Percentiles rank a stretch among this genome's conserved stretches.
Evolutionary conservation across 2,888 invertebrate genomes (phyloP).

Genomic region (Isotomurus palustris): DNA sequence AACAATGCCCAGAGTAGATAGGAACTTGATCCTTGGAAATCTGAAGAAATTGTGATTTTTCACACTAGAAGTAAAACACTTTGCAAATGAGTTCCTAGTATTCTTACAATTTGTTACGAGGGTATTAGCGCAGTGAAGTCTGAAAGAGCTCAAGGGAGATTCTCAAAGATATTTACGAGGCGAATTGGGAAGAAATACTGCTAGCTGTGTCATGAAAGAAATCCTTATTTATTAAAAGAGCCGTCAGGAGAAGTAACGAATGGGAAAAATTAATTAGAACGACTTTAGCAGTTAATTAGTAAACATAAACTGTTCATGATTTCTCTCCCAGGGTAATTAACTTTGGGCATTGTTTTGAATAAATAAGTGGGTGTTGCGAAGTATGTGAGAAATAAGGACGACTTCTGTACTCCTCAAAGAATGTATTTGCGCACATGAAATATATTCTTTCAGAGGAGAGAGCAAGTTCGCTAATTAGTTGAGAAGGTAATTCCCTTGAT

Average conservation of each 20-base stretch:
- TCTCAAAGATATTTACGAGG: neutral
- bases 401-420: neutral
- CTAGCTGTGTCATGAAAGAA: neutral
- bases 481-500: constrained; percentile 33
- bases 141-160: neutral
- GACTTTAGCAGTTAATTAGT: constrained; percentile 1
- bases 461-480: constrained; percentile 20
- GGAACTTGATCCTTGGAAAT: too few species aligned
- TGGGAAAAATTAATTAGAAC: constrained; percentile 8
- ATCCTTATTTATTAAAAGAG: constrained; percentile 1
- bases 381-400: neutral
- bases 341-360: too few species aligned
- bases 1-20: too few species aligned
- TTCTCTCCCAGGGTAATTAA: neutral
- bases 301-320: constrained; percentile 1
- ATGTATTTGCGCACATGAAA: neutral
- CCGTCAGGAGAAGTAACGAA: constrained; percentile 2
- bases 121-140: neutral
- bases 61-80: too few species aligned
- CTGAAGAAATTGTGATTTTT: too few species aligned
- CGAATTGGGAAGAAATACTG: neutral
- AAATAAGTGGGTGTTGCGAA: too few species aligned
- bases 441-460: neutral
- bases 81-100: too few species aligned
- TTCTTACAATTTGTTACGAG: neutral